Evolutionary conservation across 2,888 invertebrate species (phyloP).

Genomic region (Uloborus plumipes): DNA sequence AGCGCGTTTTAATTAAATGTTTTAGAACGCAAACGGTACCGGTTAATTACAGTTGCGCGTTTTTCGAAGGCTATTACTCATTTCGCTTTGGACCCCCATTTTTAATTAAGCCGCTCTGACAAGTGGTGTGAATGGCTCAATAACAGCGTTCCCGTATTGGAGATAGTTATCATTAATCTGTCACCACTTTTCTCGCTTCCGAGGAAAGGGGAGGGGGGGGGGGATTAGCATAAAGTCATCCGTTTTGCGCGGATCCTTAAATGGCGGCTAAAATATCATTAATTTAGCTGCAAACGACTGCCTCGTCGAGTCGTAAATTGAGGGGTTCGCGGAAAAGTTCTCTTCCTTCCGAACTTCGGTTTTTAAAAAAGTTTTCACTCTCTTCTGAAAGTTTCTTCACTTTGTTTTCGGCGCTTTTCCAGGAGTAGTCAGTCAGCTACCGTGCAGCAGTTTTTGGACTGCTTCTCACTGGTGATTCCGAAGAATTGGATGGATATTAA

Average conservation of each 20-base stretch:
- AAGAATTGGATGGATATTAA: no score
- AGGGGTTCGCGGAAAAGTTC: neutral
- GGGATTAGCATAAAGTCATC: slow-evolving; percentile 60
- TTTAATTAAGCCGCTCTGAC: slow-evolving; percentile 58
- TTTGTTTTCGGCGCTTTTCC: neutral
- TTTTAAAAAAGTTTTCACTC: neutral
- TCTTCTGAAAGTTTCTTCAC: neutral
- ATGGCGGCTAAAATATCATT: slow-evolving; percentile 42
- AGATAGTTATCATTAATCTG: slow-evolving; percentile 65
- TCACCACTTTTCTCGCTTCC: slow-evolving; percentile 30
- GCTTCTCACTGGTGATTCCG: no score
- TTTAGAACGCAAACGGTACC: slow-evolving; percentile 47
- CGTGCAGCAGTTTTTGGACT: no score
- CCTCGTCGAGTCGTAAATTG: slow-evolving; percentile 25
- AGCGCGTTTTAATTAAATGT: slow-evolving; percentile 60
- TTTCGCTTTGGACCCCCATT: slow-evolving; percentile 32
- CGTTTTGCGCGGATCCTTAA: slow-evolving; percentile 41
- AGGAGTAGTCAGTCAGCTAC: no score
- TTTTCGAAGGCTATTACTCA: slow-evolving; percentile 59
- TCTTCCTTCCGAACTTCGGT: neutral
- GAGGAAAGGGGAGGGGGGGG: neutral
- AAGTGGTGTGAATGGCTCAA: slow-evolving; percentile 41
- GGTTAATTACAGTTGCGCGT: slow-evolving; percentile 48
- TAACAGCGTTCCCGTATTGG: slow-evolving; percentile 54
- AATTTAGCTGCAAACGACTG: slow-evolving; percentile 31